Evolutionary conservation across 2,888 invertebrate genomes (phyloP).

Genomic region (Sarcophaga caerulescens): DNA sequence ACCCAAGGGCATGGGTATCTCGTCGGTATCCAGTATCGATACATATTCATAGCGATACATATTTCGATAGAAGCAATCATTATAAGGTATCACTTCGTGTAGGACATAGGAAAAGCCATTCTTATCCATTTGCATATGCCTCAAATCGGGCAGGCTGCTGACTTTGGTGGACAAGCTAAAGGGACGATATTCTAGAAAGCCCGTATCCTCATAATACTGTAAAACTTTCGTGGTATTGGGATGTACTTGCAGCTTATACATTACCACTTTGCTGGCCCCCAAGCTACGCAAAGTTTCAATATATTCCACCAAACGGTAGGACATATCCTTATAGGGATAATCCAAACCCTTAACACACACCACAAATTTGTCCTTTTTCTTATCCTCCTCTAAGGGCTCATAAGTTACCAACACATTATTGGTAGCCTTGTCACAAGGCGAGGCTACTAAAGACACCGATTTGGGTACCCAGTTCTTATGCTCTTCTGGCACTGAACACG

Average conservation of each 20-base stretch:
- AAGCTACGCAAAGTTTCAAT: slow-evolving; percentile 91
- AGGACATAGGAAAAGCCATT: slow-evolving; percentile 75
- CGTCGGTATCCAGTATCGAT: slow-evolving; percentile 94
- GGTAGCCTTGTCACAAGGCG: slow-evolving; percentile 89
- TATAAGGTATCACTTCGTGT: slow-evolving; percentile 96
- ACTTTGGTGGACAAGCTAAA: slow-evolving; percentile 85
- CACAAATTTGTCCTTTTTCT: slow-evolving; percentile 87
- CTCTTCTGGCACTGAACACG: slow-evolving; percentile 88
- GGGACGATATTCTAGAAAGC: slow-evolving; percentile 74
- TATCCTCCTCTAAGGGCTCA: slow-evolving; percentile 83
- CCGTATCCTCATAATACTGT: slow-evolving; percentile 84
- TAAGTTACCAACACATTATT: slow-evolving; percentile 91
- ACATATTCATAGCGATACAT: slow-evolving; percentile 94
- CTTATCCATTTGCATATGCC: slow-evolving; percentile 77
- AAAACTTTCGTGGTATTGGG: slow-evolving; percentile 92
- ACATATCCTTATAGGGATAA: slow-evolving; percentile 92
- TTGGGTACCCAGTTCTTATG: slow-evolving; percentile 80
- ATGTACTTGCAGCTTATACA: slow-evolving; percentile 93
- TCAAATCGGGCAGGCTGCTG: slow-evolving; percentile 84
- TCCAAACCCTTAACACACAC: slow-evolving; percentile 96
- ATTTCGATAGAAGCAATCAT: slow-evolving; percentile 96
- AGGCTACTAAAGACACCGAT: slow-evolving; percentile 91
- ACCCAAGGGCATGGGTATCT: slow-evolving; percentile 94
- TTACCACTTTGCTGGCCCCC: slow-evolving; percentile 93
- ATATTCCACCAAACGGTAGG: slow-evolving; percentile 95